Base-by-base conservation (phyloP, 2,113 vertebrate genomes). In the Takifugu bimaculatus region DNA sequence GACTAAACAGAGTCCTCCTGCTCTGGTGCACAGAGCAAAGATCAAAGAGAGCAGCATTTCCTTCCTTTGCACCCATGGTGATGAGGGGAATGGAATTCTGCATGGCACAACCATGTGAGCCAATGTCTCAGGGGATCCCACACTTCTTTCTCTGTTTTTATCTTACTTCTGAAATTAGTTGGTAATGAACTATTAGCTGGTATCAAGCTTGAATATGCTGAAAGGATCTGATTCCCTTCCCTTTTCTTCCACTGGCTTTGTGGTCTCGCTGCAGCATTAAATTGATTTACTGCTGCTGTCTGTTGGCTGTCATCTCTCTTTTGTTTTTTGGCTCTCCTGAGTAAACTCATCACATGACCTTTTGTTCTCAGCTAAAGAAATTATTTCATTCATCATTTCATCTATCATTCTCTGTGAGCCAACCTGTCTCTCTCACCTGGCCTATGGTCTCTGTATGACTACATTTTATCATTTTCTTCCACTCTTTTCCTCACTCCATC, bases 91-190 rank as follows among this genome's bases (percentile, higher is more conserved):
- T 29, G 0, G 29, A 60, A 55, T 55, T 26, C 57, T 59, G 59
- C 50, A 53, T 60, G 56, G 55, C 62, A 65, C 67, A 77, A 69
- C 65, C 65, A 61, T 55, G 57, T 45, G 60, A 79, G 75, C 72
- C 79, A 82, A 82, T 65, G 50, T 65, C 80, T 62, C 64, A 2
- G 45, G 82, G 68, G 81, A 65, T 67, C 45, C 71, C 65, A 53
- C 48, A 54, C 39, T 50, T 7, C 64, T 61, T 39, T 39, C 29
- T 32, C 29, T 39, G 7, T 39, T 39, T 4, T 39, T 39, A 2
- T 39, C 11, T 20, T 20, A 20, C 20, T 20, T 20, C 20, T 20
- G 20, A 20, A 20, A 20, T 20, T 20, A 20, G 20, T 20, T 20
- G 20, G 20, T 20, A 20, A 20, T 20, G 20, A 49, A 60, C 62